Percentiles rank a stretch among this genome's conserved stretches.
phyloP scores from a whole-genome alignment of 2,888 invertebrate species.

The Hyles lineata region DNA sequence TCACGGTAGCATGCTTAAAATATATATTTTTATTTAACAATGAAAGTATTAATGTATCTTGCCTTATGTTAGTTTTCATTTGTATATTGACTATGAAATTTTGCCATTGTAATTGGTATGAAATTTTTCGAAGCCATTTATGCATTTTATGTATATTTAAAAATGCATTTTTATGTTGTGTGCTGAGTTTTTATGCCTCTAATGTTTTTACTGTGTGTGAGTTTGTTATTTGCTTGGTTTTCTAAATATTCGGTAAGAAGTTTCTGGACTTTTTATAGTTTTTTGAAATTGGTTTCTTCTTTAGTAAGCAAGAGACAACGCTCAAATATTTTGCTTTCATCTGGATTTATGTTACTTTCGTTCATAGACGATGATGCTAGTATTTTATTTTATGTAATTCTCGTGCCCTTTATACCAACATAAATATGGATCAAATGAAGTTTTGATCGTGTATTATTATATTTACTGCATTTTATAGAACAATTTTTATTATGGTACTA shows the following conservation, averaged over 20 bases:
- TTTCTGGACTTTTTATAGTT: background rate
- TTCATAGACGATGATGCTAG: background rate
- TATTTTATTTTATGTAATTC: background rate
- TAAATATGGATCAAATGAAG: background rate
- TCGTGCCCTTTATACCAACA: conserved; percentile 10
- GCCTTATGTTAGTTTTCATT: conserved; percentile 51
- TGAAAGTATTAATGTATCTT: conserved; percentile 69
- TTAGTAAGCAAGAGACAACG: background rate
- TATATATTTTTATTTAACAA: conserved; percentile 51
- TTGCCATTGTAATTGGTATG: background rate
- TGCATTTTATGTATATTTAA: conserved; percentile 7
- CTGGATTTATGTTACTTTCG: background rate
- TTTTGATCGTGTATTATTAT: background rate
- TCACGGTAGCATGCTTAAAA: conserved; percentile 47
- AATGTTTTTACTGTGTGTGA: background rate
- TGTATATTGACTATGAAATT: conserved; percentile 20
- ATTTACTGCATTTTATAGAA: conserved; percentile 19
- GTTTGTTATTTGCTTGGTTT: background rate
- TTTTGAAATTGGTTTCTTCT: background rate
- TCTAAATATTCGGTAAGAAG: background rate
- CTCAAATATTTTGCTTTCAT: background rate
- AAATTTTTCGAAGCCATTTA: background rate
- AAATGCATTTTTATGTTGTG: conserved; percentile 12
- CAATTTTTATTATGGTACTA: conserved; percentile 33
- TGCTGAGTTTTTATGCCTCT: background rate